These are phyloP conservation scores for Laticauda colubrina DNA, from an alignment of 2,113 vertebrate species.

Conservation along the genomic window DNA sequence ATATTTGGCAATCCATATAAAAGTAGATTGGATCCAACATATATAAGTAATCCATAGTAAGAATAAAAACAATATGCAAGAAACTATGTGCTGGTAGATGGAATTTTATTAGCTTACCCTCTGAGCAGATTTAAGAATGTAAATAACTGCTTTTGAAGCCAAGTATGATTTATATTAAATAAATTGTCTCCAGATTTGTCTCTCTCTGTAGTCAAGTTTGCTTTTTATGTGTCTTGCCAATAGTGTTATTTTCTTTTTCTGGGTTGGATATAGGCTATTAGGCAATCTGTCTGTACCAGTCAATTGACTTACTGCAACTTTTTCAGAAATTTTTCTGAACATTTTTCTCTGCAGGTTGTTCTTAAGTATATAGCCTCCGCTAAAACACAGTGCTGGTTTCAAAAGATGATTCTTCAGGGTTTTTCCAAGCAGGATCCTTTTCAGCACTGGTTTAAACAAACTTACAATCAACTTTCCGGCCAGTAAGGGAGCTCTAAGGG, in stretches of 20 bases:
- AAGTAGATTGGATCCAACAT: neutral
- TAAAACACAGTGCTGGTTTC: neutral
- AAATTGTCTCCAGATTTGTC: constrained; percentile 20
- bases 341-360: neutral
- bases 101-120: constrained; percentile 7
- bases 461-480: neutral
- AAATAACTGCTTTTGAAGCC: constrained; percentile 25
- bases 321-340: neutral
- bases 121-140: constrained; percentile 10
- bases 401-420: neutral
- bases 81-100: constrained; percentile 1
- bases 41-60: neutral
- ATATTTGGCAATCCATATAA: neutral
- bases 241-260: neutral
- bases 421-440: neutral
- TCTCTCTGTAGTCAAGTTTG: neutral
- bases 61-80: neutral
- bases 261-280: neutral
- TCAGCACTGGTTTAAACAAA: neutral
- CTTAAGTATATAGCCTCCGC: neutral
- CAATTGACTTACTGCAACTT: neutral
- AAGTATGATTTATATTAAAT: constrained; percentile 15
- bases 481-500: neutral
- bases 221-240: neutral
- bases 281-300: neutral